phyloP scores from a whole-genome alignment of 2,797 vertebrate genomes.

The Acanthurus leucopareius region DNA sequence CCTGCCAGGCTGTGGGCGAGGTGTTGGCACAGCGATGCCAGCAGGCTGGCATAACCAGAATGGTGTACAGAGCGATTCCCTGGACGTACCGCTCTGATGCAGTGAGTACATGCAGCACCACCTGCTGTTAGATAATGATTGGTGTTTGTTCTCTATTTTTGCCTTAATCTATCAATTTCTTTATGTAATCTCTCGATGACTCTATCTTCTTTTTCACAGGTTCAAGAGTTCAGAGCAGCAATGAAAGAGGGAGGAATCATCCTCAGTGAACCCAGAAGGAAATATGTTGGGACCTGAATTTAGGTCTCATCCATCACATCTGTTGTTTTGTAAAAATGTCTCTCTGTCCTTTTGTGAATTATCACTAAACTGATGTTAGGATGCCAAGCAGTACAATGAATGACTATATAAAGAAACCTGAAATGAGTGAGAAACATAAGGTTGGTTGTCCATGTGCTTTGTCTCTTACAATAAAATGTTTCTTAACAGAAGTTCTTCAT shows the following conservation, averaged over 20 bases:
- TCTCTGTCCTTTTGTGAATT: slow-evolving; percentile 14
- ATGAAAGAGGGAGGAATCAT: slow-evolving; percentile 90
- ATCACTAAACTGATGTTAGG: slow-evolving; percentile 9
- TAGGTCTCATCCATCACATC: not conserved
- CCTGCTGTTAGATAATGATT: rapidly evolving
- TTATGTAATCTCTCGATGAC: slow-evolving; percentile 10
- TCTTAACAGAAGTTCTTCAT: slow-evolving; percentile 8
- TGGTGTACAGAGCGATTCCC: slow-evolving; percentile 89
- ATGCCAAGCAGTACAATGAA: not conserved
- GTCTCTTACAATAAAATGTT: slow-evolving; percentile 39
- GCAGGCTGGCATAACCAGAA: slow-evolving; percentile 92
- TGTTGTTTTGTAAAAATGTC: slow-evolving; percentile 44
- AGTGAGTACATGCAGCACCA: slow-evolving; percentile 71
- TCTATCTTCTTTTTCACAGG: slow-evolving; percentile 81
- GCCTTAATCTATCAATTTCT: not conserved
- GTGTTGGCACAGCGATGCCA: slow-evolving; percentile 92
- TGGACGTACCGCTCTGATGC: slow-evolving; percentile 86
- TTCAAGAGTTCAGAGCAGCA: slow-evolving; percentile 88
- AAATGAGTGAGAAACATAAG: not conserved
- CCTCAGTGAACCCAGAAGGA: slow-evolving; percentile 90
- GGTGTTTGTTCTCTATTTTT: too few relatives aligned
- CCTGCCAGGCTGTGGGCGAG: slow-evolving; percentile 90
- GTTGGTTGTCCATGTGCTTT: slow-evolving; percentile 8
- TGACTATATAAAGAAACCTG: not conserved
- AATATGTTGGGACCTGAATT: slow-evolving; percentile 78